Conservation (phyloP, 1,140 invertebrate genomes). For the Anastatus disparis region DNA sequence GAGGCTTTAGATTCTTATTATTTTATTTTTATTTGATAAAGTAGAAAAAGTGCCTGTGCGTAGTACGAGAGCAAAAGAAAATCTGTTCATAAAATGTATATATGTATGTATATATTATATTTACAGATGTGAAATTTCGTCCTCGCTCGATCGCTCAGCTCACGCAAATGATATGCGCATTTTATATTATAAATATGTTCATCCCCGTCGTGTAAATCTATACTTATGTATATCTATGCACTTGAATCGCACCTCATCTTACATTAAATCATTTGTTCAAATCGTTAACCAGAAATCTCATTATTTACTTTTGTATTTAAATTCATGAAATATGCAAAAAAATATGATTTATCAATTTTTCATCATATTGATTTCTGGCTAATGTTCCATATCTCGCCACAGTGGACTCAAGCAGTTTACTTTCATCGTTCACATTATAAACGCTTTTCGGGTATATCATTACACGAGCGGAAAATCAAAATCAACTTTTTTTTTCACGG, state of each 20-base stretch:
- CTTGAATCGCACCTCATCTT: slow-evolving; percentile 46
- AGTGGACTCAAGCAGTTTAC: slow-evolving; percentile 58
- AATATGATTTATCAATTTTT: background rate
- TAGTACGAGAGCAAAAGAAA: slow-evolving; percentile 11
- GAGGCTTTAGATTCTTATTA: slow-evolving; percentile 14
- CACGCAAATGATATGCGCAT: slow-evolving; percentile 45
- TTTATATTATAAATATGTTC: slow-evolving; percentile 51
- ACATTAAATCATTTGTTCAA: slow-evolving; percentile 7
- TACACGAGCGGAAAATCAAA: no score
- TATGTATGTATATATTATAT: background rate
- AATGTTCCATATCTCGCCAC: slow-evolving; percentile 48
- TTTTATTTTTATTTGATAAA: slow-evolving; percentile 13
- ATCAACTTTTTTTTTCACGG: no score
- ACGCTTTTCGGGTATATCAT: background rate
- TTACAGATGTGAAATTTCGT: slow-evolving; percentile 22
- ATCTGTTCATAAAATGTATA: background rate
- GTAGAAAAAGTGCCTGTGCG: slow-evolving; percentile 16
- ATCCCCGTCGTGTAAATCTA: slow-evolving; percentile 39
- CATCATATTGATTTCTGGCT: slow-evolving; percentile 45
- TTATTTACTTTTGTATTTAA: no score
- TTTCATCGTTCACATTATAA: background rate
- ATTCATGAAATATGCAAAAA: background rate
- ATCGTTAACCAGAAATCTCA: slow-evolving; percentile 3
- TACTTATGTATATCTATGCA: slow-evolving; percentile 48
- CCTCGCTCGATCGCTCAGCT: slow-evolving; percentile 41